Conservation (phyloP, 2,797 vertebrate genomes). For the Tenualosa thibaudeaui region DNA sequence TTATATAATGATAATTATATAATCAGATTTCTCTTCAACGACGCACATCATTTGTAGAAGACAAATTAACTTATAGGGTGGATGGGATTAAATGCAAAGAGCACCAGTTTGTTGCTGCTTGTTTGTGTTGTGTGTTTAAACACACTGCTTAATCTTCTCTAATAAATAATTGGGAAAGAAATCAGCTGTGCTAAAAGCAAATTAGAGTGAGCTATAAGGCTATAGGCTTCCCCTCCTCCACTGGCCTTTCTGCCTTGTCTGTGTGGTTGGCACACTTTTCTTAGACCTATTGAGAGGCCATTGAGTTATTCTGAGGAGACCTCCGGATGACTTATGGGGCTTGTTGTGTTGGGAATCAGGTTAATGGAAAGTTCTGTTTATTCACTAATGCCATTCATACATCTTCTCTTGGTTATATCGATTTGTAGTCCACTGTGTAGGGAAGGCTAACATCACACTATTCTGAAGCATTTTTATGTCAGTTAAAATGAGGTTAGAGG, state of each 20-base stretch:
- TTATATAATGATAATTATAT: slow-evolving; percentile 46
- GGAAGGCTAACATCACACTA: no score
- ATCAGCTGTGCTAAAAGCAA: slow-evolving; percentile 52
- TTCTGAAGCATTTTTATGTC: slow-evolving; percentile 16
- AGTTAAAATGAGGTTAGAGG: slow-evolving; percentile 7
- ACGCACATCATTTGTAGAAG: slow-evolving; percentile 37
- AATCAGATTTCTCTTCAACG: slow-evolving; percentile 35
- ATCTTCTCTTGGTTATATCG: not conserved
- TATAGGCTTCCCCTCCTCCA: slow-evolving; percentile 49
- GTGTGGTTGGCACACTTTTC: slow-evolving; percentile 52
- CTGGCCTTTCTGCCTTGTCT: slow-evolving; percentile 50
- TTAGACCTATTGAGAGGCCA: not conserved
- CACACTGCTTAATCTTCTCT: not conserved
- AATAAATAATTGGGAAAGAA: slow-evolving; percentile 44
- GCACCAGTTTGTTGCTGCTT: slow-evolving; percentile 34
- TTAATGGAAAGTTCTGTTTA: not conserved
- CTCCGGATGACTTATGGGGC: not conserved
- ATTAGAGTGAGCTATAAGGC: slow-evolving; percentile 56
- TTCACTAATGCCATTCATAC: not conserved
- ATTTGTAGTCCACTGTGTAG: not conserved
- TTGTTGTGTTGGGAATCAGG: slow-evolving; percentile 1
- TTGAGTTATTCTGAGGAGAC: slow-evolving; percentile 3
- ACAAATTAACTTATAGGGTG: not conserved
- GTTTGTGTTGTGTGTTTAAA: slow-evolving; percentile 37
- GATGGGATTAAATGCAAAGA: slow-evolving; percentile 24